Conservation (phyloP, 2,888 invertebrate species). For the Netelia virgata region DNA sequence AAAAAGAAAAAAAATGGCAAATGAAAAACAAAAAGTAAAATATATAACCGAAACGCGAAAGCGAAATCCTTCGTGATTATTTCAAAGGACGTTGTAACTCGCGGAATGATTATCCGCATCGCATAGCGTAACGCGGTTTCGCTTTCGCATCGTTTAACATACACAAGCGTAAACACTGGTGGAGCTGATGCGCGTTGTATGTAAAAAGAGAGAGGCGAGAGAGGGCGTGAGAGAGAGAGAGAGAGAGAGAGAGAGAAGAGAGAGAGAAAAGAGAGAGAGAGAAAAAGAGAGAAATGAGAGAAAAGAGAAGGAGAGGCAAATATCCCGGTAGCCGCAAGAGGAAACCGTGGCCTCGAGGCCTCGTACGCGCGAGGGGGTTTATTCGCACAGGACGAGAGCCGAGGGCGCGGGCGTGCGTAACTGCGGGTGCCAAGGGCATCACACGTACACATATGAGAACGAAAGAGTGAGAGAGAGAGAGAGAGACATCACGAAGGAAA, state of each 20-base stretch:
- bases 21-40: background rate
- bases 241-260: slow-evolving; percentile 16
- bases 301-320: background rate
- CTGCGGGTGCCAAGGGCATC: slow-evolving; percentile 58
- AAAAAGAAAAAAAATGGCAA: background rate
- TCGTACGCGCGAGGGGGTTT: slow-evolving; percentile 17
- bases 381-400: slow-evolving; percentile 25
- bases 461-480: background rate
- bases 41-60: background rate
- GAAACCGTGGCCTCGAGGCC: slow-evolving; percentile 62
- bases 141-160: slow-evolving; percentile 50
- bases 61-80: background rate
- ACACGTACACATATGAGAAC: background rate
- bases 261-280: background rate
- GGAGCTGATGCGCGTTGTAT: slow-evolving; percentile 30
- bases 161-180: slow-evolving; percentile 34
- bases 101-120: slow-evolving; percentile 50
- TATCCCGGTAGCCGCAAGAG: slow-evolving; percentile 35
- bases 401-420: slow-evolving; percentile 49
- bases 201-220: slow-evolving; percentile 32
- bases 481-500: slow-evolving; percentile 26
- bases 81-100: slow-evolving; percentile 39
- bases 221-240: slow-evolving; percentile 16
- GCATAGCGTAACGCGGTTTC: slow-evolving; percentile 42
- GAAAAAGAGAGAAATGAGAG: slow-evolving; percentile 3